Conservation (phyloP, 1,140 invertebrate genomes). For the Prorops nasuta region DNA sequence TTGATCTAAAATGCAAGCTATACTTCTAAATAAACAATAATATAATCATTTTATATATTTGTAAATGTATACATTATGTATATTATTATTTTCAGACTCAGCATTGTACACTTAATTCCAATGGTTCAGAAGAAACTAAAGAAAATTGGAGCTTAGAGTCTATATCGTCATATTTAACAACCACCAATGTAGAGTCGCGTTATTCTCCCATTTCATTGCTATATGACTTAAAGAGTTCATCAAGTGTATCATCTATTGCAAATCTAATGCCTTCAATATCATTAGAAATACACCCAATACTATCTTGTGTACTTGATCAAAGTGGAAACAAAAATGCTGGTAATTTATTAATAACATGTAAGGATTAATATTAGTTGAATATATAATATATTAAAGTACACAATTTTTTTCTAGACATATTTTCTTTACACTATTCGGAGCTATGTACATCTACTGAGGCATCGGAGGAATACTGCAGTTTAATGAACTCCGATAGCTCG, state of each 20-base stretch:
- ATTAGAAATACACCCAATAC: slow-evolving; percentile 36
- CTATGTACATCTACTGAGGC: slow-evolving; percentile 35
- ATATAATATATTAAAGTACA: neutral
- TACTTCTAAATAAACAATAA: neutral
- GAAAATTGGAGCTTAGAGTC: slow-evolving; percentile 50
- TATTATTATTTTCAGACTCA: slow-evolving; percentile 26
- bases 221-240: slow-evolving; percentile 36
- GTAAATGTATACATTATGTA: too few relatives aligned
- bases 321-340: slow-evolving; percentile 41
- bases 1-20: neutral
- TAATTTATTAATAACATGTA: slow-evolving; percentile 11
- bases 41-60: slow-evolving; percentile 8
- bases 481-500: slow-evolving; percentile 44
- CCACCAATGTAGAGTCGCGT: slow-evolving; percentile 28
- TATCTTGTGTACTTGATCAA: slow-evolving; percentile 42
- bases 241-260: slow-evolving; percentile 32
- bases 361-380: neutral
- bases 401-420: slow-evolving; percentile 34
- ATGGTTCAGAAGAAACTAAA: slow-evolving; percentile 51
- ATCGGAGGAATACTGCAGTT: slow-evolving; percentile 45
- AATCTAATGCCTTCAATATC: slow-evolving; percentile 44
- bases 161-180: slow-evolving; percentile 36
- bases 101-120: slow-evolving; percentile 35
- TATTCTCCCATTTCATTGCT: slow-evolving; percentile 22
- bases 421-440: slow-evolving; percentile 48